Percentiles rank a stretch among this genome's conserved stretches.
phyloP scores from a whole-genome alignment of 2,113 vertebrate species.

The Urocitellus parryii region DNA sequence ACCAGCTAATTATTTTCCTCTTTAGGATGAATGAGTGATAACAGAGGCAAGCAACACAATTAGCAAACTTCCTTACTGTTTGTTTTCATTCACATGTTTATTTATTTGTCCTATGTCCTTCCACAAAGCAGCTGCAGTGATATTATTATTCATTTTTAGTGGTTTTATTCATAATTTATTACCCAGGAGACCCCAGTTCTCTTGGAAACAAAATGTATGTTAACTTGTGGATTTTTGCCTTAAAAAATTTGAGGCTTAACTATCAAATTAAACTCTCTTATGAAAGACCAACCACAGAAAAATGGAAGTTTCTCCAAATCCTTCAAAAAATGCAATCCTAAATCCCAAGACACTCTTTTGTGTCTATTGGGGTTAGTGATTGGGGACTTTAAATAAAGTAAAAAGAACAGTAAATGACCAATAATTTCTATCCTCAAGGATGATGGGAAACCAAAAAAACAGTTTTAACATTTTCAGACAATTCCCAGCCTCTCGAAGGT shows the following conservation, averaged over 20 bases:
- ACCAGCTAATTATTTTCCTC: conserved; percentile 50
- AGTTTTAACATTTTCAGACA: background rate
- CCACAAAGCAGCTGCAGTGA: background rate
- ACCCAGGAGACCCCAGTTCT: background rate
- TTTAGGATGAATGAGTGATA: conserved; percentile 56
- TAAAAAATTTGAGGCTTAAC: background rate
- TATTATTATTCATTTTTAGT: conserved; percentile 14
- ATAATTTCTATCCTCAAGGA: background rate
- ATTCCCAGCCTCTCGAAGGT: background rate
- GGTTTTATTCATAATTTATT: conserved; percentile 40
- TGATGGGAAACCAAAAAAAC: background rate
- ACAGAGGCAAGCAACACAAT: conserved; percentile 41
- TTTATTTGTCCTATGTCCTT: background rate
- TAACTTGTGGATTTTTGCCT: conserved; percentile 50
- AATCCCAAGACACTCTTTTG: background rate
- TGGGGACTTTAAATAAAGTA: conserved; percentile 3
- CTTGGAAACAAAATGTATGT: conserved; percentile 11
- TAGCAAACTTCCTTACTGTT: conserved; percentile 28
- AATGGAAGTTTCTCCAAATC: background rate
- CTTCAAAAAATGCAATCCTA: background rate
- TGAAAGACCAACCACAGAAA: conserved; percentile 23
- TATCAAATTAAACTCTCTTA: conserved; percentile 41
- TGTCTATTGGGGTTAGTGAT: background rate
- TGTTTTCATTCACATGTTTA: conserved; percentile 23
- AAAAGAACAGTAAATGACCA: background rate